phyloP scores from a whole-genome alignment of 2,888 invertebrate genomes.

The Latrodectus elegans region DNA sequence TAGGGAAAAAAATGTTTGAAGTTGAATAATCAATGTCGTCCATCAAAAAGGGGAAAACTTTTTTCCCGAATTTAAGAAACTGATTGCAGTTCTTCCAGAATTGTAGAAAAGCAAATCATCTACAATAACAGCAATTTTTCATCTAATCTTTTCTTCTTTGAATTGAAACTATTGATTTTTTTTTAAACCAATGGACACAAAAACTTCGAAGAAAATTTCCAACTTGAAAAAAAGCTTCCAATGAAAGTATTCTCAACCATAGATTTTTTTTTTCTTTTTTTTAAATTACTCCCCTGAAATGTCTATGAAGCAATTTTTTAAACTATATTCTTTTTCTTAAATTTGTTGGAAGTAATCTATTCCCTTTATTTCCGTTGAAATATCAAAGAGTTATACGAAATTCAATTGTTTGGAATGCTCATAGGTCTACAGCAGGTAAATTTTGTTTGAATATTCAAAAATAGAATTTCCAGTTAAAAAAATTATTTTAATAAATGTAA shows the following conservation, averaged over 20 bases:
- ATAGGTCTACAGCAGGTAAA: no score
- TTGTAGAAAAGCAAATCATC: constrained; percentile 18
- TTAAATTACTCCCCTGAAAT: constrained; percentile 28
- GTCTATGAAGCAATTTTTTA: constrained; percentile 38
- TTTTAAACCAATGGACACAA: constrained; percentile 19
- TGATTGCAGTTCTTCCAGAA: constrained; percentile 3
- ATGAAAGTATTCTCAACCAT: constrained; percentile 38
- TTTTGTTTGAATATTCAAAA: no score
- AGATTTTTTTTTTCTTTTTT: constrained; percentile 30
- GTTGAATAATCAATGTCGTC: constrained; percentile 13
- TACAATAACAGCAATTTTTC: constrained; percentile 25
- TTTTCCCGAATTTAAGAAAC: constrained; percentile 21
- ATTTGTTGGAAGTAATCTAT: not conserved
- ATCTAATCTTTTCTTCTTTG: constrained; percentile 19
- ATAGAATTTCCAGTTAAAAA: no score
- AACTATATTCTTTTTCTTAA: not conserved
- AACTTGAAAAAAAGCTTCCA: constrained; percentile 24
- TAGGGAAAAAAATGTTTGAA: not conserved
- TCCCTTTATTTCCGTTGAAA: not conserved
- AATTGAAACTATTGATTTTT: constrained; percentile 40
- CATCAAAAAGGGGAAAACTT: not conserved
- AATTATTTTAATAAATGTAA: not conserved
- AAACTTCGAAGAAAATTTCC: constrained; percentile 7
- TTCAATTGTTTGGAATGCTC: no score
- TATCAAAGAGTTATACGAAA: not conserved